These are phyloP conservation scores for Sarcoramphus papa DNA, from an alignment of 2,797 vertebrate species.

Conservation along the genomic window DNA sequence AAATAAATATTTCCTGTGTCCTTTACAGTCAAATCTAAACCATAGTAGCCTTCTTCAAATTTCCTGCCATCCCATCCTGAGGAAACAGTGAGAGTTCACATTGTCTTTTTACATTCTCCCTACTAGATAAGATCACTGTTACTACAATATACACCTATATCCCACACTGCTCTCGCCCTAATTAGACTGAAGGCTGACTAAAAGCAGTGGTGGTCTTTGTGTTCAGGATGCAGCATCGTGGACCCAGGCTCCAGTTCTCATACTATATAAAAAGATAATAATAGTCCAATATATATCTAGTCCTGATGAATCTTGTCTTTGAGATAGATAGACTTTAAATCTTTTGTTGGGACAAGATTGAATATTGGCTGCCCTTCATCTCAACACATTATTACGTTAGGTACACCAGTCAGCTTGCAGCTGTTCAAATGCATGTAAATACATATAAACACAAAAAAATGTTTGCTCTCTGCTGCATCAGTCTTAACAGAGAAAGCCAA, in stretches of 20 bases:
- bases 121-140: background rate
- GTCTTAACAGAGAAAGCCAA: background rate
- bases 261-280: background rate
- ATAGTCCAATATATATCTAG: background rate
- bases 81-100: background rate
- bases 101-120: background rate
- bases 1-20: slow-evolving; percentile 75
- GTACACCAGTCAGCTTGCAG: background rate
- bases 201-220: background rate
- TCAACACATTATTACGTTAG: background rate
- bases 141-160: background rate
- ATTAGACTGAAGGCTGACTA: background rate
- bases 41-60: background rate
- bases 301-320: background rate
- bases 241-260: background rate
- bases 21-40: slow-evolving; percentile 46
- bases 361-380: background rate
- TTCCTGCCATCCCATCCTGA: background rate
- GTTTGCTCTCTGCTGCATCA: background rate
- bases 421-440: background rate
- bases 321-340: background rate
- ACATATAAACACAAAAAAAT: background rate
- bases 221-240: background rate
- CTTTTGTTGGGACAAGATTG: background rate
- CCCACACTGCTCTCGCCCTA: background rate